Conservation (phyloP, 2,797 vertebrate species). For the Brachyrhaphis roseni region DNA sequence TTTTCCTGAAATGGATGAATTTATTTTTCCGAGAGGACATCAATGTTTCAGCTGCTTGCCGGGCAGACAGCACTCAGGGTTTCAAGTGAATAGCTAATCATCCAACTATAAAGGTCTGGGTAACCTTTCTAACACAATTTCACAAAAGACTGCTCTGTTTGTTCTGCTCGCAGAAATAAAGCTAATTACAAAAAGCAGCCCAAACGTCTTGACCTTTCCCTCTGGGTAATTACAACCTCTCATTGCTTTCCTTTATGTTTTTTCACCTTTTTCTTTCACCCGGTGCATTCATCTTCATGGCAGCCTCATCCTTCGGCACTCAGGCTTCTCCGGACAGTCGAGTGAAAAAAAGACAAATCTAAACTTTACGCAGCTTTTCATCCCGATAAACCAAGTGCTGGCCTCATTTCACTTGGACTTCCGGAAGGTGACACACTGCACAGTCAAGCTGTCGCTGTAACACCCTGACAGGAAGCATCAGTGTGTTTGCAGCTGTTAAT, state of each 20-base stretch:
- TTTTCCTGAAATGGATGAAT: constrained; percentile 30
- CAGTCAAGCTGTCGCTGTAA: not conserved
- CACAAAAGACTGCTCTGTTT: constrained; percentile 78
- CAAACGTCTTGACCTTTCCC: constrained; percentile 75
- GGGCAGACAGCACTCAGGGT: constrained; percentile 33
- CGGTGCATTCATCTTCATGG: constrained; percentile 29
- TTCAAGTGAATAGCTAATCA: constrained; percentile 55
- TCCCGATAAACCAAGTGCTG: not conserved
- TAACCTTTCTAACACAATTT: constrained; percentile 80
- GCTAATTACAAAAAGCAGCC: constrained; percentile 73
- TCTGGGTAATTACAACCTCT: constrained; percentile 66
- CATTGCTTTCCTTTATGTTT: constrained; percentile 40
- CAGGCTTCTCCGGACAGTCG: constrained; percentile 24
- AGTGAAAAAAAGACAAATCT: not conserved
- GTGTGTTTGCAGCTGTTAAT: constrained; percentile 1
- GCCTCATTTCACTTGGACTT: not conserved
- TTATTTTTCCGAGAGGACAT: constrained; percentile 17
- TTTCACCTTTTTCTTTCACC: not conserved
- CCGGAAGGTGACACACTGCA: constrained; percentile 2
- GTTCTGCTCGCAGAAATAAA: constrained; percentile 73
- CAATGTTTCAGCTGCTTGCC: constrained; percentile 32
- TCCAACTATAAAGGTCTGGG: constrained; percentile 63
- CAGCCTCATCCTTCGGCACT: not conserved
- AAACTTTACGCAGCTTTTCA: constrained; percentile 15
- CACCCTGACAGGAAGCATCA: not conserved